Conservation (phyloP, 2,797 vertebrate species). For the Buphagus erythrorhynchus region DNA sequence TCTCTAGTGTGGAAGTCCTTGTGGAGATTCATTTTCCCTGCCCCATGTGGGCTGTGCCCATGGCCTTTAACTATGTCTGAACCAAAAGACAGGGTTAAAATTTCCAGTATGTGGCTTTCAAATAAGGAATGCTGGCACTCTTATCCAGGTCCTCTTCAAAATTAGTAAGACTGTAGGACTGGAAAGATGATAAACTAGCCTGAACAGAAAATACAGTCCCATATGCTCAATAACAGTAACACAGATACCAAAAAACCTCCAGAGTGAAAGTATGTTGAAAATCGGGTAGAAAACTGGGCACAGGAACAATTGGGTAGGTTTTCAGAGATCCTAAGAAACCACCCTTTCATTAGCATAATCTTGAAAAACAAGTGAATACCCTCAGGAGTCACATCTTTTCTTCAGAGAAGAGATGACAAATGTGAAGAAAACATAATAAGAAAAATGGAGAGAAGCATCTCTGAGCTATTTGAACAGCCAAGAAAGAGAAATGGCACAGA, state of each 20-base stretch:
- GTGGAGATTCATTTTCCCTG: neutral
- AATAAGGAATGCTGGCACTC: neutral
- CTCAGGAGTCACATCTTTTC: neutral
- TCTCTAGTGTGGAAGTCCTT: neutral
- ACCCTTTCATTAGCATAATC: neutral
- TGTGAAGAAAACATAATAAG: neutral
- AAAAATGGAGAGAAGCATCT: neutral
- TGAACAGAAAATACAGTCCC: neutral
- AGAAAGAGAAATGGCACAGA: neutral
- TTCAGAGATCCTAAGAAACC: neutral
- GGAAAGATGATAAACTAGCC: neutral
- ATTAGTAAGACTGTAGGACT: neutral
- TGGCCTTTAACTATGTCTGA: neutral
- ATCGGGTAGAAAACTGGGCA: neutral
- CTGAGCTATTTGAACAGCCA: neutral
- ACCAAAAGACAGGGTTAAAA: neutral
- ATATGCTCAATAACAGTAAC: neutral
- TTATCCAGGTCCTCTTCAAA: neutral
- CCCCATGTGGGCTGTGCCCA: neutral
- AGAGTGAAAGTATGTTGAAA: neutral
- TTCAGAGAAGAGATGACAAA: neutral
- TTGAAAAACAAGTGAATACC: neutral
- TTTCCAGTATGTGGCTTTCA: neutral
- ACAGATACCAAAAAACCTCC: neutral
- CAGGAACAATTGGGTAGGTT: neutral